Conservation (phyloP, 2,797 vertebrate species). For the Amazona ochrocephala region DNA sequence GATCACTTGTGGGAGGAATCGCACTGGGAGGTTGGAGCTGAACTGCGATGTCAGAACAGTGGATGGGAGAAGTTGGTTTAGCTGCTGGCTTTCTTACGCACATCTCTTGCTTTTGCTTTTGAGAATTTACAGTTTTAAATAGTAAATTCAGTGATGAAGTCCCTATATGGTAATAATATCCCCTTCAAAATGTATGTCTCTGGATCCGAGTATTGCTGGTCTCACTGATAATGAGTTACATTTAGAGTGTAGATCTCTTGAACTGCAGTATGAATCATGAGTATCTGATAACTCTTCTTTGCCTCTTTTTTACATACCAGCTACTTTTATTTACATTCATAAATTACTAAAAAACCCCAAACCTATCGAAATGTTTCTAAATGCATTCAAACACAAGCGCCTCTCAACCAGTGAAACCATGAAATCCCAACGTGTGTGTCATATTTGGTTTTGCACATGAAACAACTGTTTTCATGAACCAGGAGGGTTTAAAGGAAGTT, state of each 20-base stretch:
- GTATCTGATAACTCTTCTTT: not conserved
- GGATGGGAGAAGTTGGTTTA: not conserved
- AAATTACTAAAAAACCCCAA: not conserved
- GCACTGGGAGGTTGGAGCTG: not conserved
- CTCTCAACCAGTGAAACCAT: not conserved
- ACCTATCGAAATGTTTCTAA: not conserved
- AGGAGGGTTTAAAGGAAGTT: not conserved
- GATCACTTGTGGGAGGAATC: not conserved
- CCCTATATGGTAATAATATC: not conserved
- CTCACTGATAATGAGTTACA: not conserved
- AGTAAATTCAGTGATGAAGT: not conserved
- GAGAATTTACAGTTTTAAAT: not conserved
- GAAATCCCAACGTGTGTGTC: not conserved
- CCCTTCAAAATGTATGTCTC: not conserved
- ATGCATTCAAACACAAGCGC: not conserved
- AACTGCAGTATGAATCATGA: not conserved
- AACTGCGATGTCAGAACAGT: not conserved
- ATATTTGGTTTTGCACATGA: not conserved
- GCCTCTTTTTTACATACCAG: not conserved
- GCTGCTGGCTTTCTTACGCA: not conserved
- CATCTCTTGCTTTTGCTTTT: not conserved
- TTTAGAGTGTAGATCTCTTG: not conserved
- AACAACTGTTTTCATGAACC: not conserved
- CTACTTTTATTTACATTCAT: not conserved
- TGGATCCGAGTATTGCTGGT: not conserved